These are phyloP conservation scores for Eidolon dupreanum DNA, from an alignment of 2,797 vertebrate species.

Conservation along the genomic window DNA sequence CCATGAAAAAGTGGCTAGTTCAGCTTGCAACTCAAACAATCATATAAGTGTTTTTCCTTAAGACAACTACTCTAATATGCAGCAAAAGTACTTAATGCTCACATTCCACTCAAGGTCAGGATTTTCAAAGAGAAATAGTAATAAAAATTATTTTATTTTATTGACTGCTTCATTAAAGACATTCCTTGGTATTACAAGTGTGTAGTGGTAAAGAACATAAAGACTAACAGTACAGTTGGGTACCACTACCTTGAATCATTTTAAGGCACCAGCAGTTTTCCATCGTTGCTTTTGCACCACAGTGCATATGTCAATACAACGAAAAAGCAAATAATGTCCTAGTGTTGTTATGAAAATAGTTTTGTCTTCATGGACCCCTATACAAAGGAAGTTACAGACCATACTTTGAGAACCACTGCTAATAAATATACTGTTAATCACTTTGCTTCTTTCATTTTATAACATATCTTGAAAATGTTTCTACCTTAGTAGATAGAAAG, in stretches of 20 bases:
- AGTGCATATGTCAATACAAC: background rate
- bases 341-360: background rate
- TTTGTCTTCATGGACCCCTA: background rate
- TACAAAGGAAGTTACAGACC: background rate
- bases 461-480: background rate
- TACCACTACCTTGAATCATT: background rate
- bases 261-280: background rate
- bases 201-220: background rate
- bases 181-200: background rate
- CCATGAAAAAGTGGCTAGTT: background rate
- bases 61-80: background rate
- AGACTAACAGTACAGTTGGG: background rate
- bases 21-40: background rate
- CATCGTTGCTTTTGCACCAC: background rate
- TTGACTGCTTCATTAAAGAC: background rate
- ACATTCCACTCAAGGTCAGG: background rate
- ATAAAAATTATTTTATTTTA: background rate
- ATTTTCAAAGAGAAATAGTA: background rate
- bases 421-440: background rate
- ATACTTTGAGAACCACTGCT: background rate
- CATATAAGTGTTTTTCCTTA: background rate
- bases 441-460: background rate
- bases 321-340: background rate
- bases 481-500: background rate
- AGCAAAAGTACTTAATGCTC: background rate